Base-by-base conservation (phyloP, 1,140 invertebrate genomes). In the Sogatella furcifera region DNA sequence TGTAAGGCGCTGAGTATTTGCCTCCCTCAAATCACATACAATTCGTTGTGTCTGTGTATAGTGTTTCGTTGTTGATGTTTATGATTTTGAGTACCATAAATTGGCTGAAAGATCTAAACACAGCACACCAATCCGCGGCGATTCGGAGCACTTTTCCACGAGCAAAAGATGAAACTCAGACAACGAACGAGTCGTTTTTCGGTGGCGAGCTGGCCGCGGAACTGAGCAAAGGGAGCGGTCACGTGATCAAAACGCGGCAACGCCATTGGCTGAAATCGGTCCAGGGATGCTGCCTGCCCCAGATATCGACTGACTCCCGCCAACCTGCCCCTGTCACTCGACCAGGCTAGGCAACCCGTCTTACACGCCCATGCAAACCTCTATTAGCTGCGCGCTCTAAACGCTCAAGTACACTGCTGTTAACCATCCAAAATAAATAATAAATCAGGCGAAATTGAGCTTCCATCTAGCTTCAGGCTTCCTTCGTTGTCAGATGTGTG, bases 231-330 rank as follows among this genome's bases (percentile, higher is more conserved):
- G 46, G 46, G 58, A 17, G 19, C 42, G n/a, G 34, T 60, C 58
- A 60, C 58, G 58, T 60, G 58, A 60, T 28, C 31, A 13, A 44
- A 15, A 17, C 9, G 17, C 38, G 43, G 22, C 49, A n/a, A n/a
- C 46, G 34, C 49, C 14, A 60, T 60, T 60, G 58, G 58, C 31
- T 13, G 11, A 60, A 46, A 49, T 52, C 58, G 58, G 58, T 60
- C 58, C 58, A 60, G 58, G 58, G 58, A 60, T 60, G 58, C 58
- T 60, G 58, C 14, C 28, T 60, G 58, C 14, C 28, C 58, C 58
- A 60, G 58, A 60, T 60, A 60, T 60, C 42, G 58, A 60, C 57
- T 59, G 6, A 21, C 8, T 19, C 56, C 44, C n/a, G 19, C 57
- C 57, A 24, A 15, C 44, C 11, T 22, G 15, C 57, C 24, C 56